Evolutionary conservation across 2,888 invertebrate genomes (phyloP).

Genomic region (Teleiodes luculella): DNA sequence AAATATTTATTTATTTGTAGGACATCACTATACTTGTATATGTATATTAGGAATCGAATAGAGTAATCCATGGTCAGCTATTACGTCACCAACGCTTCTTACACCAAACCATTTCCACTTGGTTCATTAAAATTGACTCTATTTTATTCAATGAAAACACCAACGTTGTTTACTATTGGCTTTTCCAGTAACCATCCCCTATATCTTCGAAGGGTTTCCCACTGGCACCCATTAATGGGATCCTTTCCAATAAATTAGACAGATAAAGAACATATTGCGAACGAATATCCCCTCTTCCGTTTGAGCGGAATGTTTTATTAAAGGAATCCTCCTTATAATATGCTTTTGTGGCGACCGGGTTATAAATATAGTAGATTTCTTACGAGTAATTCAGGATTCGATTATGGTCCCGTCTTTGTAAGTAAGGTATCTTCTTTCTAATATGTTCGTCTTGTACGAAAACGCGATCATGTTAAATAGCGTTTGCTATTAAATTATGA

Average conservation of each 20-base stretch:
- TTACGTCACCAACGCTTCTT: too few relatives aligned
- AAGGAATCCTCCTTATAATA: conserved; percentile 25
- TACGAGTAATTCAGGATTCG: conserved; percentile 5
- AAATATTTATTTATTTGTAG: too few relatives aligned
- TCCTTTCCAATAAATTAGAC: conserved; percentile 44
- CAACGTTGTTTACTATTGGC: not conserved
- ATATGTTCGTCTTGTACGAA: not conserved
- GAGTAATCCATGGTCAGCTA: too few relatives aligned
- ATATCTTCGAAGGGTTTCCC: conserved; percentile 21
- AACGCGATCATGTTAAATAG: too few relatives aligned
- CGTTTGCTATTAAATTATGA: too few relatives aligned
- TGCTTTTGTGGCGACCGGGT: conserved; percentile 19
- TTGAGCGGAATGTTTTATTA: conserved; percentile 27
- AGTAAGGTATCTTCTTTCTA: not conserved
- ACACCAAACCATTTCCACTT: too few relatives aligned
- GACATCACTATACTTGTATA: too few relatives aligned
- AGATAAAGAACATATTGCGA: conserved; percentile 40
- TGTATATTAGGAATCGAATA: too few relatives aligned
- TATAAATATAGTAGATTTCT: conserved; percentile 18
- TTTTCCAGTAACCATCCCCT: not conserved
- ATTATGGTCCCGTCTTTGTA: not conserved
- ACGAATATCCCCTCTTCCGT: conserved; percentile 27
- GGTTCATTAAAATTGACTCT: not conserved
- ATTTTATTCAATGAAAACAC: not conserved
- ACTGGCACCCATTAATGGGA: conserved; percentile 36